phyloP scores from a whole-genome alignment of 2,888 invertebrate species.

The Formica aserva region DNA sequence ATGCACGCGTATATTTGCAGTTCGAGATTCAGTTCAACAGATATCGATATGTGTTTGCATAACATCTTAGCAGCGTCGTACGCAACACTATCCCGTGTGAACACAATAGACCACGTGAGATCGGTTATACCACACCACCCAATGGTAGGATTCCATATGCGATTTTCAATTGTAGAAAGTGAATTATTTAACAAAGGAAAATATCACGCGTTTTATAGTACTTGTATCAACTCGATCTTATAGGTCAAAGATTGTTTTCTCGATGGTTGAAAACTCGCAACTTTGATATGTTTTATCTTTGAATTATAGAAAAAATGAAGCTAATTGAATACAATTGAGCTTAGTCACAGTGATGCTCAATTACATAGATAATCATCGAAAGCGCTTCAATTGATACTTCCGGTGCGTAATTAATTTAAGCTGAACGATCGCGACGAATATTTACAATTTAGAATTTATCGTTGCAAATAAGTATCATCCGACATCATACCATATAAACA shows the following conservation, averaged over 20 bases:
- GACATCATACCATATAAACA: constrained; percentile 19
- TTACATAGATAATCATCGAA: constrained; percentile 19
- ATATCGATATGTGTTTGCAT: constrained; percentile 58
- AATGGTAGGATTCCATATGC: constrained; percentile 25
- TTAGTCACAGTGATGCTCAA: background rate
- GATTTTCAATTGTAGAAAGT: constrained; percentile 56
- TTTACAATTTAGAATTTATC: constrained; percentile 24
- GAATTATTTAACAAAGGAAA: constrained; percentile 7
- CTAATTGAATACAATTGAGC: background rate
- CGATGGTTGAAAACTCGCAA: background rate
- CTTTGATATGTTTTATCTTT: background rate
- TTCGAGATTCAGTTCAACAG: constrained; percentile 47
- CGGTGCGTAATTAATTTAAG: constrained; percentile 13
- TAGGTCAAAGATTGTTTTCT: background rate
- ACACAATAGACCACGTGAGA: constrained; percentile 67
- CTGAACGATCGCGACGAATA: constrained; percentile 8
- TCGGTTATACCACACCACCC: constrained; percentile 31
- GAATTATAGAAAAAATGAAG: background rate
- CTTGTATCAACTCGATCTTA: background rate
- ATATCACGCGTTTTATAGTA: constrained; percentile 24
- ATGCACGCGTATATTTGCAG: constrained; percentile 1
- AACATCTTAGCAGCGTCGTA: constrained; percentile 57
- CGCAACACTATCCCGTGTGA: constrained; percentile 45
- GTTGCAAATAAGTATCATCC: constrained; percentile 7
- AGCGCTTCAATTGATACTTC: background rate